Conservation (phyloP, 2,888 invertebrate species). For the Prosopocoilus inquinatus region DNA sequence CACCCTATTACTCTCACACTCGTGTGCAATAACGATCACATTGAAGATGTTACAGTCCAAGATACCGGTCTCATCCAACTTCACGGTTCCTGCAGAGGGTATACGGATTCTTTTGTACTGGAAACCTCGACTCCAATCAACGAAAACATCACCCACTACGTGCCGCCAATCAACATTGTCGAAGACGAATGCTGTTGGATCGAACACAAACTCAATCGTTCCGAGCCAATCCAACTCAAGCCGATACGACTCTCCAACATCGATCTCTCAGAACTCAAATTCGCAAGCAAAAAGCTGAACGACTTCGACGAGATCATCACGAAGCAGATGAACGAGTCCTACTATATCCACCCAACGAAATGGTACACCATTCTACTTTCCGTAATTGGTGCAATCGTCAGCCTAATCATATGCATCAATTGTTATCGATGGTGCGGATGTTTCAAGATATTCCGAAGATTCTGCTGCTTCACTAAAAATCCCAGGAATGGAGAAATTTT, state of each 20-base stretch:
- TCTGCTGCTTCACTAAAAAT: too few relatives aligned
- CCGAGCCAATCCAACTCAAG: constrained; percentile 9
- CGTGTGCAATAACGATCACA: constrained; percentile 13
- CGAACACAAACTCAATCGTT: constrained; percentile 11
- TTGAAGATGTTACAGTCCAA: constrained; percentile 20
- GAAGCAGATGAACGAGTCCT: constrained; percentile 21
- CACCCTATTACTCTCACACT: constrained; percentile 19
- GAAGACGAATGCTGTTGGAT: constrained; percentile 23
- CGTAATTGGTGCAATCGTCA: constrained; percentile 7
- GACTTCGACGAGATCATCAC: constrained; percentile 25
- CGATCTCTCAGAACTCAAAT: constrained; percentile 23
- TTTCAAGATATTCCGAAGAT: too few relatives aligned
- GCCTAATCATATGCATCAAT: constrained; percentile 6
- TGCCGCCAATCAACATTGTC: constrained; percentile 15
- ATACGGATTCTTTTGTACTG: constrained; percentile 15
- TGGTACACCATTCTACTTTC: constrained; percentile 24
- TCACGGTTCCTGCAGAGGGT: constrained; percentile 17
- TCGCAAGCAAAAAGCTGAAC: constrained; percentile 25
- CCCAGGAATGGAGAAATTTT: too few relatives aligned
- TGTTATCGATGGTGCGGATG: too few relatives aligned
- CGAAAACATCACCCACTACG: constrained; percentile 11
- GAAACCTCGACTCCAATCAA: constrained; percentile 14
- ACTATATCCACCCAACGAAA: constrained; percentile 18
- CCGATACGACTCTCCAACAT: constrained; percentile 22
- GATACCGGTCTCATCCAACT: constrained; percentile 13